Conservation (phyloP, 2,797 vertebrate species). For the Crenuchus spilurus region DNA sequence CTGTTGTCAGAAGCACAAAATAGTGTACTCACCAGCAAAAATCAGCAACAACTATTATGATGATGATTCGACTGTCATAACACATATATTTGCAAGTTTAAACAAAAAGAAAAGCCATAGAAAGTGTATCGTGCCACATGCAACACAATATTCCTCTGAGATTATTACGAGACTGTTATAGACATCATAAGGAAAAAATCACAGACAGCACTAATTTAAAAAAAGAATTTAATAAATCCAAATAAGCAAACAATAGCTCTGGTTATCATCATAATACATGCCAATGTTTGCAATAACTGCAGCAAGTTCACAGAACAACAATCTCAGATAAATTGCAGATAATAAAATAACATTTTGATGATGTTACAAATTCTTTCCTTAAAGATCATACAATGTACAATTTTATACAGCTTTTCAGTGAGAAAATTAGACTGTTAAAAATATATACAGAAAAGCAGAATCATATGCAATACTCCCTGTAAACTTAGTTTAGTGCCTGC, state of each 20-base stretch:
- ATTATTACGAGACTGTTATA: background rate
- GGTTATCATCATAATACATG: constrained; percentile 38
- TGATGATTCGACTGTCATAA: constrained; percentile 34
- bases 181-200: constrained; percentile 17
- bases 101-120: background rate
- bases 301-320: constrained; percentile 41
- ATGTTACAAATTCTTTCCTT: constrained; percentile 46
- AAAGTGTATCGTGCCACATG: background rate
- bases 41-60: constrained; percentile 27
- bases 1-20: constrained; percentile 21
- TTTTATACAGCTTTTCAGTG: constrained; percentile 38
- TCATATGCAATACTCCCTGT: background rate
- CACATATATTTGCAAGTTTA: constrained; percentile 21
- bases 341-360: constrained; percentile 41
- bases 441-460: constrained; percentile 34
- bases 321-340: constrained; percentile 37
- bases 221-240: constrained; percentile 55
- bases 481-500: constrained; percentile 16
- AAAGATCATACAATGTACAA: constrained; percentile 43
- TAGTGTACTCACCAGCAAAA: constrained; percentile 41
- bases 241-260: constrained; percentile 48
- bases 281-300: constrained; percentile 12
- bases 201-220: constrained; percentile 28
- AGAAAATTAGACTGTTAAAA: constrained; percentile 39
- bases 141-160: background rate